A percentile compares a stretch with the other conserved stretches of the same genome.
These are phyloP conservation scores for Nyctibius bracteatus DNA, from an alignment of 2,113 vertebrate genomes.

Conservation along the genomic window DNA sequence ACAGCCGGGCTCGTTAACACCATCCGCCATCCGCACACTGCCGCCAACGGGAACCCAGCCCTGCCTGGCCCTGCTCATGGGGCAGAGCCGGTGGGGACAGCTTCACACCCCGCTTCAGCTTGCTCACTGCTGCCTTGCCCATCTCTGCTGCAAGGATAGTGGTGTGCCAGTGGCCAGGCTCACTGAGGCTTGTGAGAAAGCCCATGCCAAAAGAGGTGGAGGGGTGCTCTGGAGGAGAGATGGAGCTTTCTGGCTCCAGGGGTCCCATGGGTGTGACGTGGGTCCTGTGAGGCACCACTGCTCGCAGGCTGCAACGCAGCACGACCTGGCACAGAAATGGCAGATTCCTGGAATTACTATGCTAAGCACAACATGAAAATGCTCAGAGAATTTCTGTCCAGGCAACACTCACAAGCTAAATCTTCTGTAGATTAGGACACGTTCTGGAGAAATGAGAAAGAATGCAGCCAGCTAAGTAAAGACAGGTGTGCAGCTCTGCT, in stretches of 20 bases:
- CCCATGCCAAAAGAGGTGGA: neutral
- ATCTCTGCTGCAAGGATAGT: neutral
- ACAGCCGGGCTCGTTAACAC: constrained; percentile 16
- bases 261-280: accelerated
- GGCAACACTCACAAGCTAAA: constrained; percentile 27
- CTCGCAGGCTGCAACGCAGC: neutral
- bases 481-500: constrained; percentile 8
- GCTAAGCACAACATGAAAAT: constrained; percentile 1
- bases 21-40: accelerated
- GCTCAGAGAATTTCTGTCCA: neutral
- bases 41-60: accelerated
- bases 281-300: neutral
- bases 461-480: constrained; percentile 50
- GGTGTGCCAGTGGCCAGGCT: neutral
- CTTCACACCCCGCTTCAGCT: neutral
- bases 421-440: constrained; percentile 39
- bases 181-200: neutral
- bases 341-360: neutral
- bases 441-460: constrained; percentile 46
- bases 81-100: neutral
- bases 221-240: neutral
- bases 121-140: neutral
- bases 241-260: neutral
- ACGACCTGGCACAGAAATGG: neutral
- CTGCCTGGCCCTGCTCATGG: neutral